Evolutionary conservation across 2,797 vertebrate genomes (phyloP).

Genomic region (Gymnopithys bicolor): DNA sequence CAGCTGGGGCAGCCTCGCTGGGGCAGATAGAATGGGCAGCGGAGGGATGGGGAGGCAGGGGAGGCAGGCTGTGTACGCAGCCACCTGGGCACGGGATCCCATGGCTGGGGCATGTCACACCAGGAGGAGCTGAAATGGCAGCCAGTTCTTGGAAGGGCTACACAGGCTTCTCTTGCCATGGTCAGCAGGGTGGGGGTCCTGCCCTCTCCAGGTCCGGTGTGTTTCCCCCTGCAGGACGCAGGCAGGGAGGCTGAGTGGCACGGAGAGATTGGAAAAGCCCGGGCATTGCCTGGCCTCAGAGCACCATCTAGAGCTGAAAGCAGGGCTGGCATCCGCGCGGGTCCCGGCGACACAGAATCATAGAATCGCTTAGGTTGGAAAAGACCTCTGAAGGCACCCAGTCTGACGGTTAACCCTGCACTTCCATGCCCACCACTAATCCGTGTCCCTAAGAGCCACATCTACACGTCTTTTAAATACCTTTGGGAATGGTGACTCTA

Average conservation of each 20-base stretch:
- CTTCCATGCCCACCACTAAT: not conserved
- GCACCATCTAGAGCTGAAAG: constrained; percentile 66
- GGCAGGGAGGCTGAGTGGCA: rapidly evolving
- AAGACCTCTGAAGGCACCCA: not conserved
- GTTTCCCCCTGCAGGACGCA: not conserved
- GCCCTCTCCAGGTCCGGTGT: rapidly evolving
- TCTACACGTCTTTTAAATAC: not conserved
- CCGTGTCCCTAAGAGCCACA: not conserved
- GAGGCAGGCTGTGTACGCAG: rapidly evolving
- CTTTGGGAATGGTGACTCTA: not conserved
- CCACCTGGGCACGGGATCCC: not conserved
- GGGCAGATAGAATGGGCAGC: not conserved
- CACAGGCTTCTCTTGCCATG: not conserved
- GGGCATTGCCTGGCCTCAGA: constrained; percentile 20
- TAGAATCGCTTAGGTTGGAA: not conserved
- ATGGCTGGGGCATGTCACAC: rapidly evolving
- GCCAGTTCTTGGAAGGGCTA: not conserved
- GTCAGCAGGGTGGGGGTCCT: too few species aligned
- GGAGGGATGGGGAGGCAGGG: not conserved
- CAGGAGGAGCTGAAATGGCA: not conserved
- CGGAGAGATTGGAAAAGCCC: not conserved
- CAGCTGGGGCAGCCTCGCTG: not conserved
- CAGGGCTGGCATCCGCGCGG: not conserved
- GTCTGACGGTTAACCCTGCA: not conserved
- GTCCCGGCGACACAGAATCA: not conserved